Evolutionary conservation across 2,113 vertebrate species (phyloP).

Genomic region (Boleophthalmus pectinirostris): DNA sequence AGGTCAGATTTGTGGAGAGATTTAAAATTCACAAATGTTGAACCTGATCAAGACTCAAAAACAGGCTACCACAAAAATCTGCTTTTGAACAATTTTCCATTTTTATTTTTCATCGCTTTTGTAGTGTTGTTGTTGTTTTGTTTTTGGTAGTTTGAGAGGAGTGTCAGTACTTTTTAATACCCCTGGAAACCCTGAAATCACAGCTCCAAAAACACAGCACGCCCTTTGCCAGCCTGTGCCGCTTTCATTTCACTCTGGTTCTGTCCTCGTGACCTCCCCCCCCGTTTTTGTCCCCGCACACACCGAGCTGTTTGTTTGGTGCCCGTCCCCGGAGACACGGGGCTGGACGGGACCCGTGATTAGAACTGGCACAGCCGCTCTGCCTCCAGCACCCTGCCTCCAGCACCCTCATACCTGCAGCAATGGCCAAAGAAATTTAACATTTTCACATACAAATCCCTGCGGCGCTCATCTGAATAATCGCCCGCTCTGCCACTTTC

Average conservation of each 20-base stretch:
- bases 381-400: slow-evolving; percentile 60
- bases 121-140: no score
- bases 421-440: slow-evolving; percentile 31
- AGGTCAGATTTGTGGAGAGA: no score
- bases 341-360: slow-evolving; percentile 66
- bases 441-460: slow-evolving; percentile 31
- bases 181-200: not conserved
- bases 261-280: slow-evolving; percentile 11
- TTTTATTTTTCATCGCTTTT: no score
- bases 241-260: slow-evolving; percentile 8
- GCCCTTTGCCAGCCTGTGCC: not conserved
- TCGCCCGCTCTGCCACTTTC: slow-evolving; percentile 21
- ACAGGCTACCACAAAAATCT: no score
- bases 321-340: slow-evolving; percentile 57
- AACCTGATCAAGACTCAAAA: no score
- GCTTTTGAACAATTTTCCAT: no score
- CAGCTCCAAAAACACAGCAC: slow-evolving; percentile 3
- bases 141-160: not conserved
- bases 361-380: slow-evolving; percentile 72
- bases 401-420: slow-evolving; percentile 49
- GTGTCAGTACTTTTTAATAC: not conserved
- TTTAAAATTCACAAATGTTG: no score
- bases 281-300: slow-evolving; percentile 30
- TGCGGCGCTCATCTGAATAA: slow-evolving; percentile 45
- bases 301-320: slow-evolving; percentile 69